Percentiles rank a stretch among this genome's conserved stretches.
These are phyloP conservation scores for Acanthosepion pharaonis DNA, from an alignment of 2,888 invertebrate species.

Conservation along the genomic window DNA sequence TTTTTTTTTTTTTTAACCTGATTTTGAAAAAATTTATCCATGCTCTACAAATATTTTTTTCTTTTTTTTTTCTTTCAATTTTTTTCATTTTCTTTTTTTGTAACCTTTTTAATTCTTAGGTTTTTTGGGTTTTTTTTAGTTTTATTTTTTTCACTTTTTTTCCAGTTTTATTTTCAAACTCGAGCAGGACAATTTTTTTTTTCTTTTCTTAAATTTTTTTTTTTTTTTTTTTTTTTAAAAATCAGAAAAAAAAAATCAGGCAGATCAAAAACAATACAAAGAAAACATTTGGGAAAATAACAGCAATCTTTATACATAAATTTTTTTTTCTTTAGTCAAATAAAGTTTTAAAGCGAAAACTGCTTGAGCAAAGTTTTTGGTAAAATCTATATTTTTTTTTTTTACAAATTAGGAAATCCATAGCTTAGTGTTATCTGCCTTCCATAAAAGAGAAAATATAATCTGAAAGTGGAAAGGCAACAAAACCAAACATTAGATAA, in stretches of 20 bases:
- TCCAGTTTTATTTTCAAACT: background rate
- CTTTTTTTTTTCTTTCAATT: background rate
- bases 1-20: background rate
- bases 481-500: background rate
- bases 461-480: background rate
- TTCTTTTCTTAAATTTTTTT: background rate
- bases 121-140: background rate
- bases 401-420: background rate
- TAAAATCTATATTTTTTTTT: background rate
- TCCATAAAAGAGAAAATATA: background rate
- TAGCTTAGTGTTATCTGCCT: background rate
- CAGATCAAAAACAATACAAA: background rate
- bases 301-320: background rate
- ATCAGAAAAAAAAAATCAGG: background rate
- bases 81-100: background rate
- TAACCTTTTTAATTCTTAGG: background rate
- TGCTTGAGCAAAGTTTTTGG: background rate
- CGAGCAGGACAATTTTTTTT: conserved; percentile 4
- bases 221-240: background rate
- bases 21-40: background rate
- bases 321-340: background rate
- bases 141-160: background rate
- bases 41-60: background rate
- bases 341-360: background rate
- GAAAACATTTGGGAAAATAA: background rate